These are phyloP conservation scores for Zaprionus bogoriensis DNA, from an alignment of 2,888 invertebrate genomes.

Conservation along the genomic window DNA sequence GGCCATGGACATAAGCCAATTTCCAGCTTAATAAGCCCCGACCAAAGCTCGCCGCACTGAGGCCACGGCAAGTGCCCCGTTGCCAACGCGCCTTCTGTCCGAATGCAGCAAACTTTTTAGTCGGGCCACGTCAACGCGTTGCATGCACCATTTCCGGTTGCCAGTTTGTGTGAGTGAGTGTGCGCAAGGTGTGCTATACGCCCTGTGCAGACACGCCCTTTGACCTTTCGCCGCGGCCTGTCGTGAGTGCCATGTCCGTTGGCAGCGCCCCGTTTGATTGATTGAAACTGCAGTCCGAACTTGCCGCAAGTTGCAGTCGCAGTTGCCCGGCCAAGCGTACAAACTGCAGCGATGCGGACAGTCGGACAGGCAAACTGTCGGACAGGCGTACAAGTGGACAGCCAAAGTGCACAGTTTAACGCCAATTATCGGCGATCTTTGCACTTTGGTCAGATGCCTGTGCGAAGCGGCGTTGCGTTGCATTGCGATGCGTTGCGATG, in stretches of 20 bases:
- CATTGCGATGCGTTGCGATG: not conserved
- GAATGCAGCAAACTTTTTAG: slow-evolving; percentile 32
- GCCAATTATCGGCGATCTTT: slow-evolving; percentile 37
- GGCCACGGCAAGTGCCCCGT: too few species aligned
- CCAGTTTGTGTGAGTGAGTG: slow-evolving; percentile 6
- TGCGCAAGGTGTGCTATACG: slow-evolving; percentile 9
- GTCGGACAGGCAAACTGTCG: not conserved
- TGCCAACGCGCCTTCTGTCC: slow-evolving; percentile 18
- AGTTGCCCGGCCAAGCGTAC: not conserved
- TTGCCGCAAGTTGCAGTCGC: slow-evolving; percentile 35
- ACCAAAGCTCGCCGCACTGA: slow-evolving; percentile 21
- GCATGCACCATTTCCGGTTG: slow-evolving; percentile 24
- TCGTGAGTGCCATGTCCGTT: slow-evolving; percentile 54
- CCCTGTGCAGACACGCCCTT: slow-evolving; percentile 32
- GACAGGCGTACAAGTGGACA: too few species aligned
- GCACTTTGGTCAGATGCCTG: slow-evolving; percentile 8
- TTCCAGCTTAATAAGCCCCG: slow-evolving; percentile 40
- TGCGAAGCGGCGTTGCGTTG: too few species aligned
- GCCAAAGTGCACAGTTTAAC: slow-evolving; percentile 27
- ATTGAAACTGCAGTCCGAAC: slow-evolving; percentile 76
- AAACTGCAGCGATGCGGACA: not conserved
- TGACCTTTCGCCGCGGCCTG: slow-evolving; percentile 36
- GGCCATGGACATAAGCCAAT: slow-evolving; percentile 30
- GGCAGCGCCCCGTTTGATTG: slow-evolving; percentile 66
- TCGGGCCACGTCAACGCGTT: slow-evolving; percentile 30